phyloP scores from a whole-genome alignment of 2,113 vertebrate species.

The Chaenocephalus aceratus region DNA sequence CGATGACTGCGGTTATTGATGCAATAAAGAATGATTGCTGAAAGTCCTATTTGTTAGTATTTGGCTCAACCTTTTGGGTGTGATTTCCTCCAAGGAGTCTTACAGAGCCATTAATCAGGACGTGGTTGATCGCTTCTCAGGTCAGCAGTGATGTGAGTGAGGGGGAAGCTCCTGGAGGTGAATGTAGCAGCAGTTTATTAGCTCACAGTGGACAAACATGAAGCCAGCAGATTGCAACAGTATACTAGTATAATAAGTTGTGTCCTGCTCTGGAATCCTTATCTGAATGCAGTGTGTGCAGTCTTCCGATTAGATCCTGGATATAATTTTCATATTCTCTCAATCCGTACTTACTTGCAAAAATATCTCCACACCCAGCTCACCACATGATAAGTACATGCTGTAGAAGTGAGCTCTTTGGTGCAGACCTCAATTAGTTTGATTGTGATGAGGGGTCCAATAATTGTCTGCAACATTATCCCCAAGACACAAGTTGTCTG shows the following conservation, averaged over 20 bases:
- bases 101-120: conserved; percentile 76
- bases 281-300: background rate
- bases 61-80: conserved; percentile 51
- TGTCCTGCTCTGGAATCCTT: conserved; percentile 14
- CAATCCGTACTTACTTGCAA: background rate
- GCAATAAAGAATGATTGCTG: conserved; percentile 52
- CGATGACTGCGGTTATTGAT: conserved; percentile 61
- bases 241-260: conserved; percentile 9
- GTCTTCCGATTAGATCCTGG: conserved; percentile 5
- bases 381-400: no score
- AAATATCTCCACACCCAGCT: no score
- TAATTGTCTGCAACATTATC: conserved; percentile 40
- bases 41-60: conserved; percentile 58
- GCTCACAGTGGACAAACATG: conserved; percentile 62
- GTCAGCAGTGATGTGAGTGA: conserved; percentile 59
- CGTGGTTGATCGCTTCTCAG: conserved; percentile 65
- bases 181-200: conserved; percentile 64
- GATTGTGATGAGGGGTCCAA: conserved; percentile 20
- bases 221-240: conserved; percentile 49
- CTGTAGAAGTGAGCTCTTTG: background rate
- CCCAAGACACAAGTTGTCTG: conserved; percentile 7
- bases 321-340: conserved; percentile 7
- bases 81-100: conserved; percentile 63
- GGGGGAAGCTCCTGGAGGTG: conserved; percentile 56
- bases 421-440: conserved; percentile 18